Conservation (phyloP, 2,797 vertebrate genomes). For the Dryobates pubescens region DNA sequence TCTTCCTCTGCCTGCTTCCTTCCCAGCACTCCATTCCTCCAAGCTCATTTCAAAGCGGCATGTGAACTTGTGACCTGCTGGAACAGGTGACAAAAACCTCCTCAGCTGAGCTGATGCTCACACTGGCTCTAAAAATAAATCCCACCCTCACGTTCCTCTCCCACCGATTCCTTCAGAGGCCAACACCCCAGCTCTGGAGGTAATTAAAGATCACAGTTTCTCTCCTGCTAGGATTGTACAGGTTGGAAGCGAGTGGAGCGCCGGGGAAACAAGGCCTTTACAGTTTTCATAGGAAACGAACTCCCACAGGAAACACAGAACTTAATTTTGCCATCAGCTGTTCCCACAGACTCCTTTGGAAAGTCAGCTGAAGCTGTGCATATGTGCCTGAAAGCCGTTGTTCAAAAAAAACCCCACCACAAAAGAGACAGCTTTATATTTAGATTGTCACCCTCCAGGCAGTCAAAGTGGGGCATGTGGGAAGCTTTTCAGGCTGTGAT, state of each 20-base stretch:
- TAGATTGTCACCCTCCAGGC: slow-evolving; percentile 32
- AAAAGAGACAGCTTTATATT: slow-evolving; percentile 23
- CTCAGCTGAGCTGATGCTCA: not conserved
- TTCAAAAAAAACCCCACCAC: not conserved
- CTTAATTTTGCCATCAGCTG: slow-evolving; percentile 63
- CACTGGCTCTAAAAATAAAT: not conserved
- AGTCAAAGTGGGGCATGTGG: not conserved
- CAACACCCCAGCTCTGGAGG: not conserved
- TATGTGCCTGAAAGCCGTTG: slow-evolving; percentile 10
- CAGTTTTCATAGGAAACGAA: slow-evolving; percentile 16
- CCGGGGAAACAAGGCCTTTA: not conserved
- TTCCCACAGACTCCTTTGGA: slow-evolving; percentile 47
- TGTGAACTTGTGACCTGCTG: slow-evolving; percentile 12
- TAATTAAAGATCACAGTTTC: not conserved
- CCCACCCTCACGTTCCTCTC: accelerated
- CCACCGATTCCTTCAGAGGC: not conserved
- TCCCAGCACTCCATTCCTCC: not conserved
- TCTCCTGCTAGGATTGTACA: slow-evolving; percentile 8
- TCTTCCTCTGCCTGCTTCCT: not conserved
- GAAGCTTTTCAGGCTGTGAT: slow-evolving; percentile 13
- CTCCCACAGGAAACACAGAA: slow-evolving; percentile 58
- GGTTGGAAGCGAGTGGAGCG: slow-evolving; percentile 6
- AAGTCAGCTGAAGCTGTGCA: not conserved
- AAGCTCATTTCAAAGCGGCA: not conserved
- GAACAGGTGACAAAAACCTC: not conserved